phyloP scores from a whole-genome alignment of 2,888 invertebrate genomes.

The Synanthedon myopaeformis region DNA sequence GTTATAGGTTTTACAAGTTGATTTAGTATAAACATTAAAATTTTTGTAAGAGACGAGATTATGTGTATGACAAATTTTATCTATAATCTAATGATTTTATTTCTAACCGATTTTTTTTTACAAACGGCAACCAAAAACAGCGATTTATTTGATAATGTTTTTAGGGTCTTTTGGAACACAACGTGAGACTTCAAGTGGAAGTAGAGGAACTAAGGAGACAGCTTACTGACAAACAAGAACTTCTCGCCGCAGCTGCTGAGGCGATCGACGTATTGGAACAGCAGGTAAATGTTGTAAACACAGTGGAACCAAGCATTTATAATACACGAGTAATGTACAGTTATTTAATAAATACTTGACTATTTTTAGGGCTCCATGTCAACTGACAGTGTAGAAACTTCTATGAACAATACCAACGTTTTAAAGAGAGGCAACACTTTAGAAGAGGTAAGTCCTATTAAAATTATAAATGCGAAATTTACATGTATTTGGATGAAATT shows the following conservation, averaged over 20 bases:
- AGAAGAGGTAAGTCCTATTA: constrained; percentile 5
- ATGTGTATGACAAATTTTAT: too few relatives aligned
- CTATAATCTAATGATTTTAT: too few relatives aligned
- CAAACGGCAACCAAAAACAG: too few relatives aligned
- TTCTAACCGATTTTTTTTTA: too few relatives aligned
- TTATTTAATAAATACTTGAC: not conserved
- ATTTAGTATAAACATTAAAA: too few relatives aligned
- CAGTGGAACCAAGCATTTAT: too few relatives aligned
- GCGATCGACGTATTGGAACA: constrained; percentile 82
- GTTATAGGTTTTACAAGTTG: too few relatives aligned
- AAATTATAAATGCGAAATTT: too few relatives aligned
- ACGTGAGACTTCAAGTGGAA: constrained; percentile 75
- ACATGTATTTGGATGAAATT: too few relatives aligned
- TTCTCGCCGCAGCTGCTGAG: constrained; percentile 86
- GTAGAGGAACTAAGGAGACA: constrained; percentile 82
- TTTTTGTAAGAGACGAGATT: too few relatives aligned
- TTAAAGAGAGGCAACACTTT: constrained; percentile 26
- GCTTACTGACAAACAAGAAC: constrained; percentile 83
- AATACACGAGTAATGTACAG: not conserved
- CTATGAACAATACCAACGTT: constrained; percentile 33
- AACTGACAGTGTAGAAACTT: constrained; percentile 47
- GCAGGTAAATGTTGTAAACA: constrained; percentile 27
- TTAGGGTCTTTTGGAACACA: constrained; percentile 59
- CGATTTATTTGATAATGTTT: constrained; percentile 7
- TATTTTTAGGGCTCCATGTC: constrained; percentile 49